These are phyloP conservation scores for Periparus ater DNA, from an alignment of 2,797 vertebrate genomes.

Conservation along the genomic window DNA sequence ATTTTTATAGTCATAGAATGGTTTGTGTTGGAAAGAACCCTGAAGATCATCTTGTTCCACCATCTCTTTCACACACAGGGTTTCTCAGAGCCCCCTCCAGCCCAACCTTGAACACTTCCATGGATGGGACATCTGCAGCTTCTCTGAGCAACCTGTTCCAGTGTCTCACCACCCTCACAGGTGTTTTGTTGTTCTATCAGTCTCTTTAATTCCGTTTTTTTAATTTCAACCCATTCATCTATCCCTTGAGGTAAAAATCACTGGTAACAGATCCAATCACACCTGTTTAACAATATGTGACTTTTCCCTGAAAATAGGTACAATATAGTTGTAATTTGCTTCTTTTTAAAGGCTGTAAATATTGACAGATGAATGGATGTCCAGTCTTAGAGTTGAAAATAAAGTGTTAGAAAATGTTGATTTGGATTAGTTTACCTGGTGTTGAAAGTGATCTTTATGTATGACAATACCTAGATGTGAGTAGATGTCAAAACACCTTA, in stretches of 20 bases:
- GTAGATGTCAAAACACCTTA: neutral
- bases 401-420: neutral
- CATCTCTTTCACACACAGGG: neutral
- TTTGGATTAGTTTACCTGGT: neutral
- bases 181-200: neutral
- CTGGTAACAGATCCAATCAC: neutral
- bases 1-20: neutral
- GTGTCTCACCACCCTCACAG: neutral
- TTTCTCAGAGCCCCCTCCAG: neutral
- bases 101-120: neutral
- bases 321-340: neutral
- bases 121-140: neutral
- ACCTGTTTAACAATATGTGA: neutral
- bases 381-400: neutral
- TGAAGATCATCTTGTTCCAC: neutral
- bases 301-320: neutral
- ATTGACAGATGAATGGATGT: neutral
- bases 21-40: neutral
- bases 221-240: neutral
- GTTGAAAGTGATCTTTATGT: neutral
- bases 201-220: neutral
- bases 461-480: neutral
- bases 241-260: neutral
- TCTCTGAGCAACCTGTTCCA: neutral
- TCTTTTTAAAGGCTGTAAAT: neutral